Percentiles rank a stretch among this genome's conserved stretches.
Evolutionary conservation across 1,140 invertebrate species (phyloP).

Genomic region (Drosophila orena): DNA sequence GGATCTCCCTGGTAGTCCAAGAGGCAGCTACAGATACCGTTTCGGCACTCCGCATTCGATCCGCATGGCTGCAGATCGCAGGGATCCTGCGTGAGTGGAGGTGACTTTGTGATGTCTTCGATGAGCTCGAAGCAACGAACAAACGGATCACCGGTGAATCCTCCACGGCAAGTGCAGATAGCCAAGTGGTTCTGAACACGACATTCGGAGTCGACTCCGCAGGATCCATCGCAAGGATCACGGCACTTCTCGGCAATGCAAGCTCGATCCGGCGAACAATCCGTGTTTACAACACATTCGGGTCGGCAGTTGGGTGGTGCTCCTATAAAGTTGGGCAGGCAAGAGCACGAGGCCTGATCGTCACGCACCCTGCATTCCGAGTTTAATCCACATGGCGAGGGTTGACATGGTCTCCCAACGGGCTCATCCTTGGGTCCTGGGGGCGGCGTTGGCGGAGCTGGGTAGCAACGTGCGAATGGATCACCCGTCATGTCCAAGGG

Average conservation of each 20-base stretch:
- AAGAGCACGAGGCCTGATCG: conserved; percentile 90
- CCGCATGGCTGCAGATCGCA: conserved; percentile 92
- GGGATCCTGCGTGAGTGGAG: conserved; percentile 86
- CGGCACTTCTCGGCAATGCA: conserved; percentile 92
- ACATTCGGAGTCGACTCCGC: conserved; percentile 91
- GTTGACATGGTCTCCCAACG: conserved; percentile 90
- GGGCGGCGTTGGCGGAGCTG: conserved; percentile 48
- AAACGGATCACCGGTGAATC: conserved; percentile 91
- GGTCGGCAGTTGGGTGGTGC: conserved; percentile 91
- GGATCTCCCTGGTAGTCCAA: conserved; percentile 89
- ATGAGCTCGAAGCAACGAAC: conserved; percentile 88
- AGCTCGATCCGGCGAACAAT: conserved; percentile 91
- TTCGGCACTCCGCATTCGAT: conserved; percentile 90
- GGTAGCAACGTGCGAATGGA: conserved; percentile 89
- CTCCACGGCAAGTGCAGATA: conserved; percentile 89
- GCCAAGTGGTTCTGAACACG: conserved; percentile 91
- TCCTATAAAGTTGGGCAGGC: conserved; percentile 90
- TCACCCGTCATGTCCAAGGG: conserved; percentile 89
- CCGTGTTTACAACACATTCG: conserved; percentile 92
- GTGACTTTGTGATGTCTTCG: conserved; percentile 86
- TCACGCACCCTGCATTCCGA: conserved; percentile 88
- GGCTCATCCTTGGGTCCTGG: conserved; percentile 83
- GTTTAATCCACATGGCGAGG: conserved; percentile 92
- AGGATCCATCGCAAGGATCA: conserved; percentile 92
- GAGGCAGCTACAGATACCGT: conserved; percentile 88